Base-by-base conservation (phyloP, 37 sponge, comb jelly and placozoan genomes). In the Halisarca cf. caerulea region DNA sequence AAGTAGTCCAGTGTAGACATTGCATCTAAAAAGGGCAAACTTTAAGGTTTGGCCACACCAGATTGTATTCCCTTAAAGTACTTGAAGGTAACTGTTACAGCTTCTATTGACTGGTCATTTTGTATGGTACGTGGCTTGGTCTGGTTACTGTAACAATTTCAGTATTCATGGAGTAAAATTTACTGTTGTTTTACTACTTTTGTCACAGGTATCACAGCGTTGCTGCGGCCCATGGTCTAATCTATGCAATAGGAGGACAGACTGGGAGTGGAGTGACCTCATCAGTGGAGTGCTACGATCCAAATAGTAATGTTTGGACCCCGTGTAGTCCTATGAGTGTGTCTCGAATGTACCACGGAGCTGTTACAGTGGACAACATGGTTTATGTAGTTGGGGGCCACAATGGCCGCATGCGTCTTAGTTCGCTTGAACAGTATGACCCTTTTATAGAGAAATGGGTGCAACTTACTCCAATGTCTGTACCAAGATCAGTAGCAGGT, bases 341-440 rank as follows among this genome's bases (percentile, higher is more conserved):
- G 7, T 24, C 58, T 20, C 61, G 90, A 3, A 89, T 89, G 90
- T 87, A 88, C 64, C 88, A 88, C 34, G 84, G 91, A 14, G 32
- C 64, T 7, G 77, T 75, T 15, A 84, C 68, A 66, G 61, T 83
- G 36, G 84, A 68, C 3, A 72, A 73, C 17, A 37, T 39, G 7
- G 59, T 91, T 11, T 81, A 84, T 61, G 81, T 71, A 40, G 55
- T 87, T n/a, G 91, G 91, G 30, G 88, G 88, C 41, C 91, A 91
- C 68, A 74, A 81, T 81, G 91, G 88, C 21, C 37, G 25, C 40
- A 33, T 59, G 23, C 53, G 88, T 51, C 80, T 91, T 3, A 45
- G 41, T 5, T 84, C 85, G 0, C 80, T 81, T 0, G 91, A 87
- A 44, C 59, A 78, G 36, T 74, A 74, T 6, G 9, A 74, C 45